Evolutionary conservation across 2,113 vertebrate genomes (phyloP), one percentile per base, ranked within the genome.

Genomic region (Eudyptes chrysolophus): DNA sequence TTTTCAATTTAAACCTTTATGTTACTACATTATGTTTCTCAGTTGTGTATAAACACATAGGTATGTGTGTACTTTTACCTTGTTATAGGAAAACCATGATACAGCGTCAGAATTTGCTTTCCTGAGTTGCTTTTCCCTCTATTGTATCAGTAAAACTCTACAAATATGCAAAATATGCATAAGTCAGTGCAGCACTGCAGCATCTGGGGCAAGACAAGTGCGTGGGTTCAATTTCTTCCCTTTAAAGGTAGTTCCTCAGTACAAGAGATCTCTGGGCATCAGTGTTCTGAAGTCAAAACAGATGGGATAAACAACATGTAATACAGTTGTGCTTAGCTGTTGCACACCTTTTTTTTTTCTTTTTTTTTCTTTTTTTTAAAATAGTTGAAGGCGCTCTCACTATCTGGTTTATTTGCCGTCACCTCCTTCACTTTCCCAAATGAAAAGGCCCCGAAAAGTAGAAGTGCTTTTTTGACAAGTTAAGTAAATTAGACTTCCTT

Each of bases 131-230:
- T 81, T 76, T 92, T 78, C 16, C 32, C 11, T 78, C 16, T 74
- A 1, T 29, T 65, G 6, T 76, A 12, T 80, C n/a, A 74, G 19
- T 80, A 69, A 80, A 85, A 86, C 22, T 86, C 24, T 65, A 29
- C 16, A 87, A 61, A 48, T 72, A 46, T 0, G 10, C 4, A 16
- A 70, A 70, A 76, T 54, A 27, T 1, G 1, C 2, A 0, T 22
- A 26, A 83, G 26, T 65, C 21, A 29, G 19, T 27, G 30, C 1
- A 4, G 30, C 27, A 16, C 15, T 66, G 62, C 19, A 36, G 22
- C 26, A 46, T 38, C 17, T 65, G 51, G 27, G 38, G 14, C 10
- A 68, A 60, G 32, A 64, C 54, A 82, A 84, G 44, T n/a, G 27
- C 10, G 9, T 25, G 27, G 4, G 2, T 85, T 78, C 32, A 27